phyloP scores from a whole-genome alignment of 2,888 invertebrate genomes.

The Patella pellucida region DNA sequence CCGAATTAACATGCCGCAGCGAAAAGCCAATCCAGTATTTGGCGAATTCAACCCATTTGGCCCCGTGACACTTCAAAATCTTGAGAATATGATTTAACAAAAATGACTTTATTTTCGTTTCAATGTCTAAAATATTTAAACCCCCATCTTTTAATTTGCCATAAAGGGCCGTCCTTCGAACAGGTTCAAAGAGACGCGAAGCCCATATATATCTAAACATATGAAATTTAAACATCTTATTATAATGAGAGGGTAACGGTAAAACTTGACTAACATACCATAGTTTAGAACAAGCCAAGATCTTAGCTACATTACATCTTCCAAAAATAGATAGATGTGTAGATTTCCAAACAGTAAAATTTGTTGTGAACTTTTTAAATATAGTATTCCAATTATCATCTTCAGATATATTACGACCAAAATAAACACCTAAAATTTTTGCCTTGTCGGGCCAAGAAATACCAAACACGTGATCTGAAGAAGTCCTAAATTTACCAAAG shows the following conservation, averaged over 20 bases:
- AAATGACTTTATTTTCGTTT: no score
- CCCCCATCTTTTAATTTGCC: no score
- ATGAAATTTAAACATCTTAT: no score
- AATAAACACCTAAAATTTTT: constrained; percentile 14
- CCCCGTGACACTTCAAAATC: no score
- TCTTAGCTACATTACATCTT: constrained; percentile 4
- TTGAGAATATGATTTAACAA: no score
- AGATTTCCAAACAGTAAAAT: constrained; percentile 26
- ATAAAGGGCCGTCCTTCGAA: no score
- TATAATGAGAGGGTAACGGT: not conserved
- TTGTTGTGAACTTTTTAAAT: constrained; percentile 28
- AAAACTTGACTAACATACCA: not conserved
- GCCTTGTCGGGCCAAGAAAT: constrained; percentile 1
- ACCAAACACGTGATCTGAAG: not conserved
- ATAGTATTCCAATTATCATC: constrained; percentile 35
- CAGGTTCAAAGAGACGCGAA: no score
- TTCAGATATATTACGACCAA: constrained; percentile 26
- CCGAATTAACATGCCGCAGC: no score
- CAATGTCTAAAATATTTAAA: no score
- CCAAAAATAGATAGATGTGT: constrained; percentile 2
- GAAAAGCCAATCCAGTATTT: no score
- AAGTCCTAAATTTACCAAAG: not conserved
- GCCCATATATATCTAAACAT: no score
- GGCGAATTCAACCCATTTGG: no score
- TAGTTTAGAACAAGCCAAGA: constrained; percentile 4